Conservation (phyloP, 2,113 vertebrate species). For the Malurus alboscapulatus region DNA sequence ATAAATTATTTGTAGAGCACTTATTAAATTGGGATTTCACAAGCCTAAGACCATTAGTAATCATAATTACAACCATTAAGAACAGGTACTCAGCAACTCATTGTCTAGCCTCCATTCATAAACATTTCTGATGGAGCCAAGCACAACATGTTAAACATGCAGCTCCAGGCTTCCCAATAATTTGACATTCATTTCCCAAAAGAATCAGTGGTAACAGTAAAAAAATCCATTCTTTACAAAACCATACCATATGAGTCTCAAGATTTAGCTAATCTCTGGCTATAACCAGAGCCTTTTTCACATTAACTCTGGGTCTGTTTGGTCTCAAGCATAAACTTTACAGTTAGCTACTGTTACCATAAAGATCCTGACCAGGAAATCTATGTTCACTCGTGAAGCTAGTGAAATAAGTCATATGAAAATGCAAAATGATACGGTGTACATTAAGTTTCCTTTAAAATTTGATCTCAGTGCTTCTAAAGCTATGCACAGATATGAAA, state of each 20-base stretch:
- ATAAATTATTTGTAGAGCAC: neutral
- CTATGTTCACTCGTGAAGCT: neutral
- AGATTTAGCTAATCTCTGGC: conserved; percentile 8
- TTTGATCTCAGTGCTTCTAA: neutral
- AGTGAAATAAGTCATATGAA: neutral
- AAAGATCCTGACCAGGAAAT: conserved; percentile 29
- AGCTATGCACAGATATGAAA: neutral
- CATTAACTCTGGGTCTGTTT: conserved; percentile 32
- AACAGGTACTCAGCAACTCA: neutral
- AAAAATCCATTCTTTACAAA: neutral
- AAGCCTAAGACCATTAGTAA: neutral
- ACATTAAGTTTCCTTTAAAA: neutral
- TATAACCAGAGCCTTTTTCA: conserved; percentile 23
- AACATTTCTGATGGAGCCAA: neutral
- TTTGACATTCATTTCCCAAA: neutral
- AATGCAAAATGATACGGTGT: neutral
- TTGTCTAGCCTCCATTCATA: neutral
- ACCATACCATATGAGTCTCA: neutral
- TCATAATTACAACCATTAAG: neutral
- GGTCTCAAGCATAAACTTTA: conserved; percentile 30
- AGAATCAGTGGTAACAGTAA: neutral
- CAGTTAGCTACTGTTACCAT: conserved; percentile 43
- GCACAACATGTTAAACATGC: neutral
- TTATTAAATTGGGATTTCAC: neutral
- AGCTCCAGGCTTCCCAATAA: neutral